These are phyloP conservation scores for Myotis vivesi DNA, from an alignment of 2,797 vertebrate species.

Conservation along the genomic window DNA sequence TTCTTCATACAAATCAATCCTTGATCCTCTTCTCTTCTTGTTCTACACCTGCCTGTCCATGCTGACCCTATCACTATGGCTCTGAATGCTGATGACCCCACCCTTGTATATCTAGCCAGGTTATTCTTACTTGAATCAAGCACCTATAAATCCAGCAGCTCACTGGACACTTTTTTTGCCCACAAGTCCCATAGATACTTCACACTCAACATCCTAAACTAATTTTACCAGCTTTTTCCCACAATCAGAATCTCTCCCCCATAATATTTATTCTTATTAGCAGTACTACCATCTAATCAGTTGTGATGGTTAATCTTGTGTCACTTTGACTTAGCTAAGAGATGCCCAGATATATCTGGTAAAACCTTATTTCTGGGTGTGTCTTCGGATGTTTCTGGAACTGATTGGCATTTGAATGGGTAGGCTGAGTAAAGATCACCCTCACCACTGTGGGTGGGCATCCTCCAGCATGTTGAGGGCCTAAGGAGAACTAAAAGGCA, in stretches of 20 bases:
- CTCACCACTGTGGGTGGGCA: not conserved
- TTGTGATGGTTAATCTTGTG: not conserved
- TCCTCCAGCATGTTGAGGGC: not conserved
- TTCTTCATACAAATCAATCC: not conserved
- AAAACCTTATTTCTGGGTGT: not conserved
- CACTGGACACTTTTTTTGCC: not conserved
- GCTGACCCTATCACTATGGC: too few relatives aligned
- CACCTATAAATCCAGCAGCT: not conserved
- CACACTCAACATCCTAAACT: not conserved
- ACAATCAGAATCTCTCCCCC: not conserved
- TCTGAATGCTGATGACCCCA: too few relatives aligned
- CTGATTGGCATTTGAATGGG: not conserved
- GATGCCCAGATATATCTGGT: not conserved
- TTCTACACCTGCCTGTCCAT: fast-evolving
- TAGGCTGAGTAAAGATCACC: not conserved
- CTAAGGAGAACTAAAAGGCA: too few relatives aligned
- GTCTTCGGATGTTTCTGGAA: not conserved
- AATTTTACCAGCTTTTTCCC: not conserved
- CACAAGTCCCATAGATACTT: not conserved
- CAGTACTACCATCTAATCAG: not conserved
- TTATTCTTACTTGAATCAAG: not conserved
- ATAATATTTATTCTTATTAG: not conserved
- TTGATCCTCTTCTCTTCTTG: not conserved
- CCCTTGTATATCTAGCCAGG: not conserved
- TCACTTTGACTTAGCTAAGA: not conserved